These are phyloP conservation scores for Intellagama lesueurii DNA, from an alignment of 2,797 vertebrate genomes.

Conservation along the genomic window DNA sequence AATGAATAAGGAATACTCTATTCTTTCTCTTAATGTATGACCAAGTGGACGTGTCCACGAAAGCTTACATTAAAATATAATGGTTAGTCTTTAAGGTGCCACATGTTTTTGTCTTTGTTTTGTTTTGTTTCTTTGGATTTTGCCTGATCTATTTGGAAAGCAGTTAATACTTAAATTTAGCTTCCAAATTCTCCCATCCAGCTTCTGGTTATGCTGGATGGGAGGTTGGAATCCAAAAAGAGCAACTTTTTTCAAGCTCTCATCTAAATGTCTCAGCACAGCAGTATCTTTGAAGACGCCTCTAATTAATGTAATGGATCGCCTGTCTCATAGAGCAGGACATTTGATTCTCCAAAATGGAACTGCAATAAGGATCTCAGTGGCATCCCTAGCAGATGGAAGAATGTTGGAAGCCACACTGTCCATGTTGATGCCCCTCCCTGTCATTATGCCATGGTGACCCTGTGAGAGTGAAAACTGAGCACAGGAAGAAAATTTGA, in stretches of 20 bases:
- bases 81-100: too few relatives aligned
- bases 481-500: neutral
- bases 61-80: too few relatives aligned
- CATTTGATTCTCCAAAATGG: neutral
- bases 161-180: neutral
- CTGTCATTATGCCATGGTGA: neutral
- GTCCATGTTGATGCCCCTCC: neutral
- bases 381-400: neutral
- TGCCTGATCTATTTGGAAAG: slow-evolving; percentile 47
- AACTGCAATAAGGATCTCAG: neutral
- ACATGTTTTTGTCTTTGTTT: too few relatives aligned
- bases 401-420: neutral
- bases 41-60: too few relatives aligned
- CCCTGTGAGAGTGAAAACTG: neutral
- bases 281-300: neutral
- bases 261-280: neutral
- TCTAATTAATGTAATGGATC: neutral
- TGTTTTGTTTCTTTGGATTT: too few relatives aligned
- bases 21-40: too few relatives aligned
- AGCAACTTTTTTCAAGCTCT: neutral
- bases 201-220: too few relatives aligned
- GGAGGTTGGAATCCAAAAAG: too few relatives aligned
- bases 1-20: slow-evolving; percentile 59
- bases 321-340: neutral
- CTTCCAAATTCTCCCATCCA: neutral